Evolutionary conservation across 1,140 invertebrate species (phyloP), one percentile per base, ranked within the genome.

Genomic region (Drosophila sp.): DNA sequence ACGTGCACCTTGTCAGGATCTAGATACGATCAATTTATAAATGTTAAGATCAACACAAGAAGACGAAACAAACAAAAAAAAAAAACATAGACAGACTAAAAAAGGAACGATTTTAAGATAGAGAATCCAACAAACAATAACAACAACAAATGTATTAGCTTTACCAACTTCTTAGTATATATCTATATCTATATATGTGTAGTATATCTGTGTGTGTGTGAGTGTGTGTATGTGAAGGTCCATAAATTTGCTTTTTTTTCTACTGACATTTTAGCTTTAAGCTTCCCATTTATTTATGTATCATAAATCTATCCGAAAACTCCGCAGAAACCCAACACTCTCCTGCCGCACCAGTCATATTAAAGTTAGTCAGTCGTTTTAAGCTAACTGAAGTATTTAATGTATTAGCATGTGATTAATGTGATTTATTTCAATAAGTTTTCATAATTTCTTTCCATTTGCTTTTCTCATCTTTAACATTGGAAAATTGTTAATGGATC

Each of bases 21-120:
- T 95, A 83, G 94, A 95, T 80, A 95, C 94, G 41, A 94, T 95
- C 67, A 95, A 95, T 92, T 92, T 94, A 43, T 94, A 92, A 65
- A 59, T 38, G 32, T 41, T 59, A 57, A n/a, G 8, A 46, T 14
- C 18, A 34, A 34, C 36, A 64, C n/a, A n/a, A n/a, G n/a, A n/a
- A n/a, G n/a, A n/a, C n/a, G 38, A 21, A 48, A 43, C 29, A 61
- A 36, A 53, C 21, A 58, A 67, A 32, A 51, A 66, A 50, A 62
- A 14, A 2, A 76, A 80, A 86, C 81, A 86, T n/a, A 36, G 6
- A 48, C 18, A 9, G 7, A 48, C 7, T 2, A 36, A 36, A 40
- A 29, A 2, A 46, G 13, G 43, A 53, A 58, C 69, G 75, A 80
- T 84, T 76, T 63, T 64, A 71, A 65, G 53, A 13, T 40, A 53